Evolutionary conservation across 2,113 vertebrate species (phyloP).

Genomic region (Marmota monax): DNA sequence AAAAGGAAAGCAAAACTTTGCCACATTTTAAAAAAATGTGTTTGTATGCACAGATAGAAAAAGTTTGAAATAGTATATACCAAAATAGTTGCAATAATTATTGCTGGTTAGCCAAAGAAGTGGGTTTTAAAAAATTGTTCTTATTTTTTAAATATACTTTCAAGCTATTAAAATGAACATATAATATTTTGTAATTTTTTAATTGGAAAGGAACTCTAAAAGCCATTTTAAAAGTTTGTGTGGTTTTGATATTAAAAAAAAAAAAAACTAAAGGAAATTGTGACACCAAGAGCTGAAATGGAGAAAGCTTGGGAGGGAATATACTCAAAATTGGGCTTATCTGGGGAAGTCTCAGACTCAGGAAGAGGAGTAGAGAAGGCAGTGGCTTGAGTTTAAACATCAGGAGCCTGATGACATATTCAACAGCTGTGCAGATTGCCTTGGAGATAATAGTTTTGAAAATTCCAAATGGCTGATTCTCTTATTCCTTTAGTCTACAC

Average conservation of each 20-base stretch:
- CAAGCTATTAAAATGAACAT: not conserved
- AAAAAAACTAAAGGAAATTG: not conserved
- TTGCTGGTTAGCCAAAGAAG: not conserved
- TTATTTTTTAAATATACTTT: not conserved
- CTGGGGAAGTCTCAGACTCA: not conserved
- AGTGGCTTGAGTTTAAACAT: not conserved
- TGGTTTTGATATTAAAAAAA: conserved; percentile 37
- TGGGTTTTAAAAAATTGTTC: not conserved
- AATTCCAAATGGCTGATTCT: not conserved
- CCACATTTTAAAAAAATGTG: not conserved
- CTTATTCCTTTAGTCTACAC: not conserved
- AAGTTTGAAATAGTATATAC: not conserved
- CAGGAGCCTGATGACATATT: not conserved
- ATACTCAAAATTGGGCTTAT: not conserved
- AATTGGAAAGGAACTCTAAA: not conserved
- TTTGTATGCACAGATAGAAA: not conserved
- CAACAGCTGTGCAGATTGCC: not conserved
- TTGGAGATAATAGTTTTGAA: not conserved
- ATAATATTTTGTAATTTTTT: not conserved
- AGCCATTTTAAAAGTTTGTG: not conserved
- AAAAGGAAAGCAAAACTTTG: not conserved
- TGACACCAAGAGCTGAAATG: not conserved
- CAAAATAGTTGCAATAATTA: not conserved
- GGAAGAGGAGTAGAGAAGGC: not conserved
- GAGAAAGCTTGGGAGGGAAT: not conserved